Base-by-base conservation (phyloP, 2,888 invertebrate species). In the Lamellibrachia columna region DNA sequence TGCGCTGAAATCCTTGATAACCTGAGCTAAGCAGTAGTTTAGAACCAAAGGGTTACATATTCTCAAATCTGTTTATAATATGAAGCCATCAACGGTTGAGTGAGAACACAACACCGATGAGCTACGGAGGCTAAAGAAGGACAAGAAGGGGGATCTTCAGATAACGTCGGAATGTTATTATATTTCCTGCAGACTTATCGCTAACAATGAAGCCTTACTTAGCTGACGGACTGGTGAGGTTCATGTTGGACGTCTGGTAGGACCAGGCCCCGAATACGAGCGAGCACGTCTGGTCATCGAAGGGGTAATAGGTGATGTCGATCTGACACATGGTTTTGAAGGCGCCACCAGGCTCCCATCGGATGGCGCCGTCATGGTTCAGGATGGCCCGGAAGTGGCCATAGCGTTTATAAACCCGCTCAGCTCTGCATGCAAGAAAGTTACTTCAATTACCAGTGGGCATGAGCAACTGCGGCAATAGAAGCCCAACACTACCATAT, bases 261-360 rank as follows among this genome's bases (percentile, higher is more conserved):
- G 93, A 93, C 94, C 94, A 94, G 28, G 94, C 94, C 8, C 94
- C 94, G 93, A 94, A 94, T 90, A 93, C 93, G 4, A 94, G 93
- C 90, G 90, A 92, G 90, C 94, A 94, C 22, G 92, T 92, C 91
- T 94, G 94, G 90, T 94, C 94, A 92, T 94, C 94, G 92, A 94
- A 94, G 0, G 94, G 94, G 92, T 94, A 94, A 92, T 94, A 94
- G 15, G 94, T 94, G 93, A 94, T 94, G 93, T 94, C 94, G 90
- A 94, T 94, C 92, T 94, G 94, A 75, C 94, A 94, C 58, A 94
- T 93, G 4, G 94, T 94, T 92, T 91, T 91, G 55, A 91, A 91
- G 55, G 91, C 91, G 11, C 91, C 94, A 28, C 94, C 94, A 7
- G 94, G 94, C 92, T 94, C 94, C 94, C 94, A 94, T 92, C 94